Base-by-base conservation (phyloP, 2,888 invertebrate species). In the Leucoma salicis region DNA sequence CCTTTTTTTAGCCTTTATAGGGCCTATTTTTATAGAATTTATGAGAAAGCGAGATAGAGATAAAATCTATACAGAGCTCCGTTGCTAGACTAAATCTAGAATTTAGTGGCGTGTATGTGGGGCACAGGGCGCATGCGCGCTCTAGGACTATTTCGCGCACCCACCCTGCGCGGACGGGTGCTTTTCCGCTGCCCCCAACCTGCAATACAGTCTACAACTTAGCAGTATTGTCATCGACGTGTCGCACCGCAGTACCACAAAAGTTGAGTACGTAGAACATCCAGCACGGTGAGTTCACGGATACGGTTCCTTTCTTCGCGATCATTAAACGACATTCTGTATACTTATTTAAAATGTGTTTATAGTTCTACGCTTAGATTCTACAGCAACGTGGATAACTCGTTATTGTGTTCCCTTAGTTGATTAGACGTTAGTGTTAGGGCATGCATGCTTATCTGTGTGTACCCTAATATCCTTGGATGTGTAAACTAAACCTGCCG, bases 361-460 rank as follows among this genome's bases (percentile, higher is more conserved):
- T 63, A 72, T 79, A 78, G 70, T 69, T 71, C 72, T 73, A 71
- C 74, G 77, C 68, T 76, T 84, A 78, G 78, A 78, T 77, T 64
- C 77, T 63, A 63, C 63, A 63, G 63, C 63, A 48, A 66, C 72
- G 76, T 74, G 69, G 58, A 70, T 66, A 68, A 70, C 63, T 62
- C 54, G 50, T 68, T 49, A 70, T 59, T 62, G 67, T 69, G 62
- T 66, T 63, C 68, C 69, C 56, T 69, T 84, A 81, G 82, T 57
- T 64, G 66, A 74, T 63, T 85, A 84, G 82, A 72, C 57, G 71
- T 80, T 83, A 84, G 84, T 65, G 74, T 74, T 80, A 84, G 79
- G 82, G 77, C 77, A 79, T 83, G 87, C 88, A 87, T 86, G 87
- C 78, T 78, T 81, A 58, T 79, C 70, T 82, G 70, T 83, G 78